Conservation (phyloP, 2,797 vertebrate species). For the Pteronotus mesoamericanus region DNA sequence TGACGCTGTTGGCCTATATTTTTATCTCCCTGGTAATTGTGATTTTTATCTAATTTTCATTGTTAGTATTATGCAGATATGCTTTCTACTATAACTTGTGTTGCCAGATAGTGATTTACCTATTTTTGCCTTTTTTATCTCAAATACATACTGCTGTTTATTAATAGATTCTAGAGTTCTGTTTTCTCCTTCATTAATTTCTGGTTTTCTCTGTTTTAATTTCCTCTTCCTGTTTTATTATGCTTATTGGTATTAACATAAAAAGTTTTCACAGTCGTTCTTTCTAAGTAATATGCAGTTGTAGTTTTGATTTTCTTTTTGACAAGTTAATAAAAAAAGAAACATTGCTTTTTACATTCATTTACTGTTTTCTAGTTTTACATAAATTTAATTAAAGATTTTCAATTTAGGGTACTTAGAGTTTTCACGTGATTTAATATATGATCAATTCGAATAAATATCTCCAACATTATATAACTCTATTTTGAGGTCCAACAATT, state of each 20-base stretch:
- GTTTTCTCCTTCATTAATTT: background rate
- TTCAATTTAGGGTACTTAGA: background rate
- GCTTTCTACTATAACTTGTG: background rate
- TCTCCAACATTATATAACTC: background rate
- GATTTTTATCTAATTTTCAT: background rate
- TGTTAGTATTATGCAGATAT: background rate
- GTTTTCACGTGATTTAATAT: background rate
- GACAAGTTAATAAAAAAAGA: background rate
- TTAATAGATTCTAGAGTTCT: background rate
- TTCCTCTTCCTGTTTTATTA: background rate
- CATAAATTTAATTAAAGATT: background rate
- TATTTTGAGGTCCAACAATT: background rate
- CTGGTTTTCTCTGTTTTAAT: background rate
- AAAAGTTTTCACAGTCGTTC: background rate
- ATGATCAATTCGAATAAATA: background rate
- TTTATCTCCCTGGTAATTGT: background rate
- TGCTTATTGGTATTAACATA: background rate
- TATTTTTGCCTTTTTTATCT: background rate
- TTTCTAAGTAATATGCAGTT: background rate
- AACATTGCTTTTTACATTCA: background rate
- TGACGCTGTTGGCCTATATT: background rate
- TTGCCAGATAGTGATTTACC: background rate
- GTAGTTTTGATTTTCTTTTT: background rate
- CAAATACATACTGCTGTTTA: background rate
- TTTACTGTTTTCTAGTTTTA: background rate